phyloP scores from a whole-genome alignment of 2,797 vertebrate genomes.

The Tarsius wallacei region DNA sequence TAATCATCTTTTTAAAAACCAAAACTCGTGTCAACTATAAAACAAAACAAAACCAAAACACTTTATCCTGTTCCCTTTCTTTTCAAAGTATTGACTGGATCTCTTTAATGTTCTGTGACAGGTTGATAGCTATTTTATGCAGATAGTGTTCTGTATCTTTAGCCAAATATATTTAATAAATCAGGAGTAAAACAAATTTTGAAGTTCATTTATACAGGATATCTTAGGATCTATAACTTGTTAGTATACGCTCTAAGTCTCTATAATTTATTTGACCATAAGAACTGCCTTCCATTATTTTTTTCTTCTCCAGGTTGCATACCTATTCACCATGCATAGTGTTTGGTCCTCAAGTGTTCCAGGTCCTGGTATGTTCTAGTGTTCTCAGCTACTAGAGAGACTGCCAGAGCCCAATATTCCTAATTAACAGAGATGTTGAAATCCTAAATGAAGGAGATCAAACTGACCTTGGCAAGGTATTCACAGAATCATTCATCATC shows the following conservation, averaged over 20 bases:
- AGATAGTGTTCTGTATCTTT: constrained; percentile 31
- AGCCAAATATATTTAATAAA: constrained; percentile 45
- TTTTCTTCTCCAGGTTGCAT: neutral
- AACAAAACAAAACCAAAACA: neutral
- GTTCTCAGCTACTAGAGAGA: neutral
- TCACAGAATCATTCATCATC: constrained; percentile 25
- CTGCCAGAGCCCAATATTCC: neutral
- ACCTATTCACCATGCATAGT: neutral
- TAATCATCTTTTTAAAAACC: no score
- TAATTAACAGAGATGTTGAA: neutral
- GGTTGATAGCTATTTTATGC: neutral
- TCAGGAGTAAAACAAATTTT: neutral
- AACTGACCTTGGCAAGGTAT: neutral
- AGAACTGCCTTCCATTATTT: neutral
- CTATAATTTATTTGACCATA: neutral
- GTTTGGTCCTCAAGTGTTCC: neutral
- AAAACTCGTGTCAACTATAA: constrained; percentile 15
- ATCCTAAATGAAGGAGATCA: neutral
- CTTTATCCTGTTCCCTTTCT: neutral
- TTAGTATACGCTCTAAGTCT: neutral
- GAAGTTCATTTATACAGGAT: neutral
- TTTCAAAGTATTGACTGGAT: neutral
- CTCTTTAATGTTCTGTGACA: neutral
- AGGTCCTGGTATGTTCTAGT: neutral
- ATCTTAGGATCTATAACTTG: neutral